Evolutionary conservation across 1,140 invertebrate genomes (phyloP), one percentile per base, ranked within the genome.

Genomic region (Megalopta genalis): DNA sequence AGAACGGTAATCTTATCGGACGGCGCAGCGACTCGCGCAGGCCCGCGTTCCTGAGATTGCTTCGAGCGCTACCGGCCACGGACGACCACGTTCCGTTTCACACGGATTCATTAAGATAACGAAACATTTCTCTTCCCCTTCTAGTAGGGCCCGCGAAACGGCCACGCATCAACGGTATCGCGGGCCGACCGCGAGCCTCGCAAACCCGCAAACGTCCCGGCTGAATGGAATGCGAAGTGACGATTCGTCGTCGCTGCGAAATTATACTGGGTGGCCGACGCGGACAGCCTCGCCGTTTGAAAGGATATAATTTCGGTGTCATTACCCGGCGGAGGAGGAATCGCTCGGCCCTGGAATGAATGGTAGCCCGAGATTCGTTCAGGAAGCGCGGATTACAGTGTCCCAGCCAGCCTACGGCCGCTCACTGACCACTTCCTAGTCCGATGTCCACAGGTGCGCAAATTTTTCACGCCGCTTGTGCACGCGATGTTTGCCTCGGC

Each of bases 91-190:
- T 62, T 46, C 18, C 54, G 63, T 75, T 57, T 78, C 76, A 52
- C 77, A 72, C 67, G 82, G 72, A 77, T 81, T 77, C 83, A 71
- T 84, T 77, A 77, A 85, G 83, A 85, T 85, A 85, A 83, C 77
- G 64, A 66, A 63, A 81, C 63, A 65, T 54, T 71, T 76, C 25
- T n/a, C 32, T 32, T 32, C 18, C 54, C 54, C 21, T 57, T n/a
- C 54, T 9, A 6, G 21, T 21, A 14, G 16, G 16, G 49, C 54
- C 54, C n/a, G 42, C 37, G 46, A 54, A 52, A 62, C 62, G 62
- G 25, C 21, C 57, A 49, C 25, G 39, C 59, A 71, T 77, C 42
- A 8, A 18, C 16, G 67, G 42, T 62, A 66, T 49, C 54, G 57
- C 57, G 42, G n/a, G 10, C 18, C 42, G 14, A 32, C n/a, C 5